phyloP scores from a whole-genome alignment of 2,888 invertebrate species.

The Agrotis exclamationis region DNA sequence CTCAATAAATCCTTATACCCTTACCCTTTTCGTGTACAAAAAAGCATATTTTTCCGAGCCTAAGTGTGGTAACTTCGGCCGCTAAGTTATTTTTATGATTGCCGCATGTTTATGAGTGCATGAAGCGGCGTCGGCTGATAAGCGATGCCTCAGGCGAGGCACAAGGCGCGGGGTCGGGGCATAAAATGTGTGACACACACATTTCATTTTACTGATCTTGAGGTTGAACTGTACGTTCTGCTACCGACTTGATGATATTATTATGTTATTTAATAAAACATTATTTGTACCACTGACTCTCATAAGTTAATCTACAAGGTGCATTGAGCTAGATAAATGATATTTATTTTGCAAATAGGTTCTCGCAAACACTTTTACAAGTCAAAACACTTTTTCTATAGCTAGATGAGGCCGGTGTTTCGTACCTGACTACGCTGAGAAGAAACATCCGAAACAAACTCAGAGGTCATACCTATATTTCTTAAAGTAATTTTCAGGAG shows the following conservation, averaged over 20 bases:
- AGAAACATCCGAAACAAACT: too few relatives aligned
- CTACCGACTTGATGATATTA: conserved; percentile 14
- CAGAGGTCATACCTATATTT: too few relatives aligned
- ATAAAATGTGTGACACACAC: conserved; percentile 37
- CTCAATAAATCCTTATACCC: conserved; percentile 38
- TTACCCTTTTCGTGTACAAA: conserved; percentile 43
- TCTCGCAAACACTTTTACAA: too few relatives aligned
- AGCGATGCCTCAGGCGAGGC: conserved; percentile 66
- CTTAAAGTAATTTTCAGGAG: neutral
- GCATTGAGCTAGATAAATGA: neutral
- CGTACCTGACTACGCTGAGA: too few relatives aligned
- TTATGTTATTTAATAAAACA: conserved; percentile 5
- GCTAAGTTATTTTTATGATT: conserved; percentile 76
- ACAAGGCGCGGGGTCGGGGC: conserved; percentile 31
- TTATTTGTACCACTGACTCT: neutral
- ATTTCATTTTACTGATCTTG: conserved; percentile 64
- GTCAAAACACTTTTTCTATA: too few relatives aligned
- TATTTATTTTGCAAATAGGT: too few relatives aligned
- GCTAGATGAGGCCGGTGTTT: too few relatives aligned
- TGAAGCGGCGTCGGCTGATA: conserved; percentile 71
- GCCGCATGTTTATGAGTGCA: conserved; percentile 76
- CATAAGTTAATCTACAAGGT: neutral
- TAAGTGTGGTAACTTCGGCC: conserved; percentile 52
- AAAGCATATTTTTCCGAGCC: conserved; percentile 44
- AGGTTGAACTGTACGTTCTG: conserved; percentile 53